Evolutionary conservation across 2,113 vertebrate genomes (phyloP).

Genomic region (Isichthys henryi): DNA sequence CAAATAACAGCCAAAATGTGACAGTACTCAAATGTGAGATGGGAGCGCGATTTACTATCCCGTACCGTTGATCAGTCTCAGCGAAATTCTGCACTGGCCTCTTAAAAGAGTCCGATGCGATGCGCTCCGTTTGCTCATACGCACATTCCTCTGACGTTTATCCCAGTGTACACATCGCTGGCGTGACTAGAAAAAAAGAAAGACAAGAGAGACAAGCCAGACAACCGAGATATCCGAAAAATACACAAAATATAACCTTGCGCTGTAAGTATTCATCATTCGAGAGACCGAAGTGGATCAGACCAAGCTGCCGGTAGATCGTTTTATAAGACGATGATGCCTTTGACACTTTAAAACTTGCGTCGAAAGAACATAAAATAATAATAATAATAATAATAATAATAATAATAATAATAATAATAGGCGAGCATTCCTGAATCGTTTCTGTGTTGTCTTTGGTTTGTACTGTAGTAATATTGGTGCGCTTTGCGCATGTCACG

Average conservation of each 20-base stretch:
- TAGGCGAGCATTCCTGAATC: neutral
- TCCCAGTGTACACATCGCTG: constrained; percentile 40
- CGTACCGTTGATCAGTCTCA: constrained; percentile 29
- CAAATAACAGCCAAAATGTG: neutral
- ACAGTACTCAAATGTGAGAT: neutral
- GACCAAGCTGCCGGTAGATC: neutral
- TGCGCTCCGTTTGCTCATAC: constrained; percentile 56
- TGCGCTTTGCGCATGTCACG: constrained; percentile 14
- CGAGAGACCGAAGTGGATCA: neutral
- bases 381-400: neutral
- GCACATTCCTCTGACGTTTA: constrained; percentile 66
- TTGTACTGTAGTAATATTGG: neutral
- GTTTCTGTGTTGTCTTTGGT: neutral
- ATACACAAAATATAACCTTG: constrained; percentile 35
- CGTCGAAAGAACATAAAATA: constrained; percentile 24
- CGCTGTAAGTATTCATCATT: constrained; percentile 47
- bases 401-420: neutral
- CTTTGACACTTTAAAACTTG: constrained; percentile 21
- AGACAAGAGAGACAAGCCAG: neutral
- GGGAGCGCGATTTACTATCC: neutral
- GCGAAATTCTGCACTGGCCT: constrained; percentile 54
- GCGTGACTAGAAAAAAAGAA: constrained; percentile 40
- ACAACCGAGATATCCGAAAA: constrained; percentile 26
- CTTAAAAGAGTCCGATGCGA: constrained; percentile 48
- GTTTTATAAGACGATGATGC: neutral